These are phyloP conservation scores for Tetraodon nigroviridis DNA, from an alignment of 2,113 vertebrate species.

Conservation along the genomic window DNA sequence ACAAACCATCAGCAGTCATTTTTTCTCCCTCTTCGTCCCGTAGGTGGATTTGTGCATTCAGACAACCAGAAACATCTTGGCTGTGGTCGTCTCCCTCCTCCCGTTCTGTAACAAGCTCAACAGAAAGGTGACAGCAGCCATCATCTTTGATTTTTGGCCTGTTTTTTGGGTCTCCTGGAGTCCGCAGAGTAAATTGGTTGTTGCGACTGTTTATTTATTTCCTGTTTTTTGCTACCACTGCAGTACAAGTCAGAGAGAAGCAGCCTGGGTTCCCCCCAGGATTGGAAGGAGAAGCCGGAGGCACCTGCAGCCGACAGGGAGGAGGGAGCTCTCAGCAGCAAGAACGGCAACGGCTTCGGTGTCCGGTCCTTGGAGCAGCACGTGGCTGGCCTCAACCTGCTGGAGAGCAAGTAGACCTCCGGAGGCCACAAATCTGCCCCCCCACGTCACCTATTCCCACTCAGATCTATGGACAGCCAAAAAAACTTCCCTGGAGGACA, in stretches of 20 bases:
- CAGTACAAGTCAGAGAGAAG: constrained; percentile 79
- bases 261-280: constrained; percentile 76
- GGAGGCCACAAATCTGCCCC: constrained; percentile 7
- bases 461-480: constrained; percentile 34
- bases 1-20: too few species aligned
- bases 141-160: not conserved
- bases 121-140: constrained; percentile 75
- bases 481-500: constrained; percentile 25
- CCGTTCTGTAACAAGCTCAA: constrained; percentile 84
- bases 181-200: too few species aligned
- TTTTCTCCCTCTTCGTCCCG: constrained; percentile 3
- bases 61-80: constrained; percentile 81
- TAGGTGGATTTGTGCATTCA: constrained; percentile 91
- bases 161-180: too few species aligned
- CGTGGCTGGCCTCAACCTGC: constrained; percentile 79
- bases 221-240: constrained; percentile 6
- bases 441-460: not conserved
- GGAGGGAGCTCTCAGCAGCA: constrained; percentile 68
- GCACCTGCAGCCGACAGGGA: constrained; percentile 68
- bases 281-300: constrained; percentile 82
- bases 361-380: constrained; percentile 82
- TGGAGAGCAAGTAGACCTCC: constrained; percentile 80
- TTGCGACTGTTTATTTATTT: not conserved
- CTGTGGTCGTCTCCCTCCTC: constrained; percentile 79
- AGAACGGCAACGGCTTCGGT: constrained; percentile 76